Conservation (phyloP, 2,797 vertebrate genomes). For the Microtus obscurus region DNA sequence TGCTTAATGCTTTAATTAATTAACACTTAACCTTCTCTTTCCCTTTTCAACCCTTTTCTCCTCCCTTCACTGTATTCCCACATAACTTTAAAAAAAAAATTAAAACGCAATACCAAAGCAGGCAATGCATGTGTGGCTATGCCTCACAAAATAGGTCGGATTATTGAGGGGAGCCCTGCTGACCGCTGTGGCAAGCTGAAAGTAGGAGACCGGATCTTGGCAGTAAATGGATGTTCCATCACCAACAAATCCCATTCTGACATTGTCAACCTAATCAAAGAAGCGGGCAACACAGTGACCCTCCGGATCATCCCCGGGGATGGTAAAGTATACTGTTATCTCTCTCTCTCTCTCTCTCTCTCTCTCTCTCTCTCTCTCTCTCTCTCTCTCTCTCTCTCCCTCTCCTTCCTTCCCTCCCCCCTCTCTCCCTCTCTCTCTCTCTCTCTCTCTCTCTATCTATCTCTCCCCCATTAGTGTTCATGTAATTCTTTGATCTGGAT, state of each 20-base stretch:
- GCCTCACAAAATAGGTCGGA: constrained; percentile 99
- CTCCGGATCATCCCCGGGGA: constrained; percentile 99
- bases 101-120: constrained; percentile 93
- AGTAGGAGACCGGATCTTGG: constrained; percentile 99
- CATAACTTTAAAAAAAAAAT: constrained; percentile 84
- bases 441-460: no score
- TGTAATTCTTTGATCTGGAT: background rate
- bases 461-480: background rate
- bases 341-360: background rate
- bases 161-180: constrained; percentile 99
- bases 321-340: constrained; percentile 90
- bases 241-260: constrained; percentile 99
- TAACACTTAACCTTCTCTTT: constrained; percentile 95
- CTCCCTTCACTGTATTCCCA: constrained; percentile 88
- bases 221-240: constrained; percentile 98
- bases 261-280: constrained; percentile 99
- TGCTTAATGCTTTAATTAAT: constrained; percentile 95
- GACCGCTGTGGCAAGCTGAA: constrained; percentile 99
- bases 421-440: no score
- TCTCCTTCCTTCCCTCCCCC: background rate
- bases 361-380: background rate
- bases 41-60: constrained; percentile 92
- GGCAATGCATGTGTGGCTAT: constrained; percentile 99
- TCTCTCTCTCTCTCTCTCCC: no score
- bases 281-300: constrained; percentile 99